Conservation (phyloP, 2,888 invertebrate species). For the Sussaba pulchella region DNA sequence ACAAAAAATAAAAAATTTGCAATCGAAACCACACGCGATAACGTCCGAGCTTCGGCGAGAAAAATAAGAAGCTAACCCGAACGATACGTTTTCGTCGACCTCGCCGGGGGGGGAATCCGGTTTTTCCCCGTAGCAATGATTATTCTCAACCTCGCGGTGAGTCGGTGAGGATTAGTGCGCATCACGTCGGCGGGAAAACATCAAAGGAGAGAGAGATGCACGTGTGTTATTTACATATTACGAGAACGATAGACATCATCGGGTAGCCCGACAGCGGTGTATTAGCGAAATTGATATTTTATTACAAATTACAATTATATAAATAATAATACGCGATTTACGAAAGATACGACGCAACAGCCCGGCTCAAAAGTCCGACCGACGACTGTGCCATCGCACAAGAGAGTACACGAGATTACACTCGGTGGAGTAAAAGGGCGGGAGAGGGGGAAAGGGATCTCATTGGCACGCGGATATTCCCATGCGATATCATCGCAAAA, state of each 20-base stretch:
- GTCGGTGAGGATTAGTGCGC: constrained; percentile 34
- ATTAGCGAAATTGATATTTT: constrained; percentile 54
- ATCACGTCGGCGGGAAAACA: constrained; percentile 53
- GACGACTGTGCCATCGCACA: constrained; percentile 15
- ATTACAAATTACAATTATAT: constrained; percentile 47
- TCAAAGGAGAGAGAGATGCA: constrained; percentile 44
- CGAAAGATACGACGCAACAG: neutral
- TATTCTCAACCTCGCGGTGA: constrained; percentile 51
- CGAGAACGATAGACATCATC: constrained; percentile 48
- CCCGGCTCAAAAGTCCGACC: neutral
- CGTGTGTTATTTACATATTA: constrained; percentile 51
- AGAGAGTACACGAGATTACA: constrained; percentile 7
- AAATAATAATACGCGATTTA: constrained; percentile 25
- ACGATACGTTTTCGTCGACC: constrained; percentile 38
- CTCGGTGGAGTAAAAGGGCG: too few relatives aligned
- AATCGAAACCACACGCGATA: too few relatives aligned
- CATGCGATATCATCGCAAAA: constrained; percentile 34
- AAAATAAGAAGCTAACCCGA: neutral
- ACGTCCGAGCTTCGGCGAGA: too few relatives aligned
- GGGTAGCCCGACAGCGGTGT: constrained; percentile 39
- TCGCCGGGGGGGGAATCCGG: constrained; percentile 51
- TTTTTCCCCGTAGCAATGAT: constrained; percentile 56
- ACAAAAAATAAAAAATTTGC: too few relatives aligned
- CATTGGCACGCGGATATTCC: constrained; percentile 25
- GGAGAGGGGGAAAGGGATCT: too few relatives aligned